Percentiles rank a stretch among this genome's conserved stretches.
Evolutionary conservation across 2,888 invertebrate genomes (phyloP).

Genomic region (Cyclophora albipunctata): DNA sequence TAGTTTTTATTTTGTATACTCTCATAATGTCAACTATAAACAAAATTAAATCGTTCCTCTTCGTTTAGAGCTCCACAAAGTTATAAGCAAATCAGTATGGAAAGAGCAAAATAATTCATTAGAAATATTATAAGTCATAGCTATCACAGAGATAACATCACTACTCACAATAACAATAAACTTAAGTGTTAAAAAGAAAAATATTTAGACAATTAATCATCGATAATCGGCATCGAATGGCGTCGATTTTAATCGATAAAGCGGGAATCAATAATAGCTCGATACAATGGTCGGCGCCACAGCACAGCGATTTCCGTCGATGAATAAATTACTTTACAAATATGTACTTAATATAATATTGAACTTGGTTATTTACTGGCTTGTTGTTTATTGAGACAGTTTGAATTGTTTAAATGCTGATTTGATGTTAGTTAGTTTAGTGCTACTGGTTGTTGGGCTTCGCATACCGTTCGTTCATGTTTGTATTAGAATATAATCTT

Average conservation of each 20-base stretch:
- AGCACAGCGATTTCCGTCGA: not conserved
- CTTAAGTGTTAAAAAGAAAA: not conserved
- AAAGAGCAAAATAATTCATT: no score
- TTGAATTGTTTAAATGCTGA: not conserved
- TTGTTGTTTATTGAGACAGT: not conserved
- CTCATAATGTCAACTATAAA: no score
- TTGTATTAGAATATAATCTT: no score
- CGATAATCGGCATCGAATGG: conserved; percentile 3
- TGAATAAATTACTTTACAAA: not conserved
- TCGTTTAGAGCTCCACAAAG: no score
- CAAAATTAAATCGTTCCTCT: no score
- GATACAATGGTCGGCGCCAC: conserved; percentile 8
- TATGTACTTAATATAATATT: no score
- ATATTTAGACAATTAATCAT: conserved; percentile 4
- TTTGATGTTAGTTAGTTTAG: not conserved
- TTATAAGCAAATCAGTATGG: no score
- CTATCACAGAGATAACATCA: no score
- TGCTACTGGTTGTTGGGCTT: not conserved
- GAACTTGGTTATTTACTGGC: not conserved
- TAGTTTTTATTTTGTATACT: no score
- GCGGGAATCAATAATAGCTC: conserved; percentile 5
- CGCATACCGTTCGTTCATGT: no score
- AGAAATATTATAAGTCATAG: no score
- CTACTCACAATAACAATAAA: no score
- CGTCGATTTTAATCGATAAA: conserved; percentile 8